Evolutionary conservation across 2,113 vertebrate genomes (phyloP).

Genomic region (Antigone vipio): DNA sequence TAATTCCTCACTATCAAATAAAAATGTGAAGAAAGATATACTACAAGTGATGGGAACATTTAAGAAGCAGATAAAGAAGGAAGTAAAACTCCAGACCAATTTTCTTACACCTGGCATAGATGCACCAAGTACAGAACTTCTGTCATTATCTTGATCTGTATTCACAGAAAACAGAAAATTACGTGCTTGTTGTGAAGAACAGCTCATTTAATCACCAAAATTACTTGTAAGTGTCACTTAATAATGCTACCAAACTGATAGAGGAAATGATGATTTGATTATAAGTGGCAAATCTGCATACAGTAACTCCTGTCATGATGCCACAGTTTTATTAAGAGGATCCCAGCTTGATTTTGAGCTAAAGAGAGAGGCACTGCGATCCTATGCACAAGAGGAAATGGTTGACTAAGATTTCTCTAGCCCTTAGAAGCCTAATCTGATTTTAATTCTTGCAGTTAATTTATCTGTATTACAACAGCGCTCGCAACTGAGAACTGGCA

Average conservation of each 20-base stretch:
- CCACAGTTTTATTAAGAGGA: background rate
- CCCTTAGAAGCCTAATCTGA: background rate
- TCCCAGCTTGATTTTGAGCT: background rate
- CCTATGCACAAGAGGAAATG: background rate
- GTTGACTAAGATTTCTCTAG: background rate
- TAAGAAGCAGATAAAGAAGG: background rate
- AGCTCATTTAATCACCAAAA: slow-evolving; percentile 47
- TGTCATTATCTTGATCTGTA: slow-evolving; percentile 3
- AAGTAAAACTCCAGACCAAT: background rate
- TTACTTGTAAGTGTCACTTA: slow-evolving; percentile 42
- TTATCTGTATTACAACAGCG: background rate
- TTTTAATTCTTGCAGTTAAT: background rate
- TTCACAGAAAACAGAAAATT: background rate
- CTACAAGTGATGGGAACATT: background rate
- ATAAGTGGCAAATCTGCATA: slow-evolving; percentile 21
- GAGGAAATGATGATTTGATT: slow-evolving; percentile 40
- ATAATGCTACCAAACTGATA: background rate
- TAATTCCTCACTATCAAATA: background rate
- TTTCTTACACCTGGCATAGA: background rate
- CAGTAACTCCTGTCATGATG: background rate
- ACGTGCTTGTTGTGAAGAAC: background rate
- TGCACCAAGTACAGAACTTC: background rate
- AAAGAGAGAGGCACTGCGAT: background rate
- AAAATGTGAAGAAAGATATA: background rate
- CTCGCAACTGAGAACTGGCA: background rate